phyloP scores from a whole-genome alignment of 1,140 invertebrate genomes.

The Drosophila mauritiana region DNA sequence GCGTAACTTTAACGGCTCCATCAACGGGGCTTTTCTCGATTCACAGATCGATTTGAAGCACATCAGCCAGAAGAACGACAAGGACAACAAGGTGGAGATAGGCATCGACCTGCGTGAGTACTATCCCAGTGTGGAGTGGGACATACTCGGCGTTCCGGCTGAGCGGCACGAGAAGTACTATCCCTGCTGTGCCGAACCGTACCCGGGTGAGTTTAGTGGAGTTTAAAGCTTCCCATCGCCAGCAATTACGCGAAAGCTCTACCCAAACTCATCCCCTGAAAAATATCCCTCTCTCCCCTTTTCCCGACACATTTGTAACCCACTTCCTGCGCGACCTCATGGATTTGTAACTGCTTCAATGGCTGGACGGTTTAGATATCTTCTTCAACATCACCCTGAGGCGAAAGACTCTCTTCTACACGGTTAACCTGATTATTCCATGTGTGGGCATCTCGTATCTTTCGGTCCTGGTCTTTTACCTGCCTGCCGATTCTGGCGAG shows the following conservation, averaged over 20 bases:
- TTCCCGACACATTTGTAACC: background rate
- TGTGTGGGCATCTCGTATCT: constrained; percentile 97
- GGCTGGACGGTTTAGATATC: constrained; percentile 89
- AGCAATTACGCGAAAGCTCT: constrained; percentile 72
- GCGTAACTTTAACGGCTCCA: constrained; percentile 49
- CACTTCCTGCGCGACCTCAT: background rate
- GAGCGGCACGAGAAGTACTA: constrained; percentile 96
- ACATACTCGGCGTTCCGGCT: constrained; percentile 96
- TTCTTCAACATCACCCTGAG: constrained; percentile 99
- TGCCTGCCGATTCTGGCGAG: constrained; percentile 99
- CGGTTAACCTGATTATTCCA: constrained; percentile 97
- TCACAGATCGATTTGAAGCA: constrained; percentile 95
- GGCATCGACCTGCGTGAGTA: constrained; percentile 97
- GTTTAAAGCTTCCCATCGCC: constrained; percentile 67
- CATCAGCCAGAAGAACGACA: constrained; percentile 91
- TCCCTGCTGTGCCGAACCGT: constrained; percentile 94
- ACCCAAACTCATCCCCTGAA: constrained; percentile 73
- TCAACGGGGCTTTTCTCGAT: constrained; percentile 44
- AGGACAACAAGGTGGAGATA: constrained; percentile 92
- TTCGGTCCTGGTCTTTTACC: constrained; percentile 97
- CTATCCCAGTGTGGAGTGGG: constrained; percentile 99
- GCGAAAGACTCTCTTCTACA: constrained; percentile 97
- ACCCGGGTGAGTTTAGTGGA: constrained; percentile 88
- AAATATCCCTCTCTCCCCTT: background rate
- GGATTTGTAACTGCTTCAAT: constrained; percentile 64